Evolutionary conservation across 2,888 invertebrate species (phyloP).

Genomic region (Fissipunctia ypsillon): DNA sequence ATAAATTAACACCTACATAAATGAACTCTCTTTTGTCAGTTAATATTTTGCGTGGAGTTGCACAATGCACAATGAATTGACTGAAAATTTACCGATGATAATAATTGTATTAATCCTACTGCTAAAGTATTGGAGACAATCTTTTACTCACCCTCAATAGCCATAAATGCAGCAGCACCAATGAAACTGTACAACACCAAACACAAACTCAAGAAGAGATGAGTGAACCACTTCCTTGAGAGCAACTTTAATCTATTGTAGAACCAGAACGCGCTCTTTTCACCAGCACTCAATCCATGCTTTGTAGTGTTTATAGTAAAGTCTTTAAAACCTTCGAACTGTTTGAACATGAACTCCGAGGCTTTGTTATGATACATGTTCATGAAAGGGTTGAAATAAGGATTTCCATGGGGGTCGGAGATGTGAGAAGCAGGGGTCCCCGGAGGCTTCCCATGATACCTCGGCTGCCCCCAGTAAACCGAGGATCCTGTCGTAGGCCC

Average conservation of each 20-base stretch:
- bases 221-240: slow-evolving; percentile 97
- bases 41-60: not conserved
- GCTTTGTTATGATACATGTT: slow-evolving; percentile 92
- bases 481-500: slow-evolving; percentile 74
- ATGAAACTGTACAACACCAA: slow-evolving; percentile 94
- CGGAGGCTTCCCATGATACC: slow-evolving; percentile 77
- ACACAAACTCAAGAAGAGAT: slow-evolving; percentile 95
- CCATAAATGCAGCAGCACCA: slow-evolving; percentile 95
- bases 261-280: slow-evolving; percentile 95
- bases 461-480: slow-evolving; percentile 73
- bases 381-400: slow-evolving; percentile 83
- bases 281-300: slow-evolving; percentile 95
- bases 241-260: slow-evolving; percentile 94
- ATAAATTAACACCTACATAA: not conserved
- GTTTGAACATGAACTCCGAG: slow-evolving; percentile 95
- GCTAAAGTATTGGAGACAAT: not conserved
- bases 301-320: slow-evolving; percentile 93
- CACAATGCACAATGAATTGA: fast-evolving
- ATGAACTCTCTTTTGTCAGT: not conserved
- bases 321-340: slow-evolving; percentile 94
- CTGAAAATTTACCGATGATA: not conserved
- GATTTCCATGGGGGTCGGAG: slow-evolving; percentile 81
- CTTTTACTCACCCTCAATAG: slow-evolving; percentile 93
- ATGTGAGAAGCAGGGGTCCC: slow-evolving; percentile 81
- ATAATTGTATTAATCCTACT: not conserved